These are phyloP conservation scores for Antheraea mylitta DNA, from an alignment of 1,140 invertebrate species.

Conservation along the genomic window DNA sequence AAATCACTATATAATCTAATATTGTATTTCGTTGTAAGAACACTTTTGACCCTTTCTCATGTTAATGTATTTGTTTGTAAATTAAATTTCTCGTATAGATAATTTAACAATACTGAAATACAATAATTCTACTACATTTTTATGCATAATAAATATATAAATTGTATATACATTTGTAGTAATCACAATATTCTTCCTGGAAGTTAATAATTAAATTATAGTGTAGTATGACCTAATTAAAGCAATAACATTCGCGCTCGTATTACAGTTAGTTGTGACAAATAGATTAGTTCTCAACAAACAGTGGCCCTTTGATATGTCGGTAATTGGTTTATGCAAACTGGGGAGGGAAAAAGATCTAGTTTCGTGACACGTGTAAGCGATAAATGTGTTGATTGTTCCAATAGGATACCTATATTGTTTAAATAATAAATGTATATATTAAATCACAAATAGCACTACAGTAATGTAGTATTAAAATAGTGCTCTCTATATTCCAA, in stretches of 20 bases:
- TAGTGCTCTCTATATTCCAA: too few species aligned
- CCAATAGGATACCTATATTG: conserved; percentile 20
- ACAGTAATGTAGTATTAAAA: too few species aligned
- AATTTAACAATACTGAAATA: neutral
- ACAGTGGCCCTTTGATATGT: conserved; percentile 26
- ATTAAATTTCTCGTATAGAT: neutral
- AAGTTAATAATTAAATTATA: conserved; percentile 37
- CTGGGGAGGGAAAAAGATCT: conserved; percentile 30
- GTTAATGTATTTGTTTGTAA: neutral
- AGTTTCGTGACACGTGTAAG: conserved; percentile 38
- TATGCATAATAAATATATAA: neutral
- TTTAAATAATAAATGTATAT: neutral
- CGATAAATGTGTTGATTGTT: conserved; percentile 33
- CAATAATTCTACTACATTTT: neutral
- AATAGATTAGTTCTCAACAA: conserved; percentile 33
- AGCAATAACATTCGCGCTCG: conserved; percentile 29
- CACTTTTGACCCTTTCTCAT: neutral
- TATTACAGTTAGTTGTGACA: conserved; percentile 27
- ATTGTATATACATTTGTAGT: neutral
- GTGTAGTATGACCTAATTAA: conserved; percentile 33
- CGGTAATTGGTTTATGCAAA: conserved; percentile 35
- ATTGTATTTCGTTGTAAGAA: neutral
- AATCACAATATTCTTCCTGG: conserved; percentile 31
- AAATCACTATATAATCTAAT: neutral
- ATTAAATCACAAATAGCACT: neutral